Base-by-base conservation (phyloP, 2,888 invertebrate species). In the Malthinus seriepunctatus region DNA sequence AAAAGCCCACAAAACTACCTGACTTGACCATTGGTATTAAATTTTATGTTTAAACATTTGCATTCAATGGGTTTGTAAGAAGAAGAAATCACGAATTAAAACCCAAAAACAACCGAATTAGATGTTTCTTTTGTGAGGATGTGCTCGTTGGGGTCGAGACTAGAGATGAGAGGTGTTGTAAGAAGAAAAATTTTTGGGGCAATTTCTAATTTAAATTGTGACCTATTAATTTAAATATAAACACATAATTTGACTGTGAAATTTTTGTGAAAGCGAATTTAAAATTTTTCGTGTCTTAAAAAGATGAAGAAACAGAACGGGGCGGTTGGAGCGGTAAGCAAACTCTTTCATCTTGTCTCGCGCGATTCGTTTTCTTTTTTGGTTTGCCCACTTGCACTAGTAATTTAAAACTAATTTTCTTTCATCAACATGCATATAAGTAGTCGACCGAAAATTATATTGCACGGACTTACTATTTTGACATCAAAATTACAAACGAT, bases 301-400 rank as follows among this genome's bases (percentile, higher is more conserved):
- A 42, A 39, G 15, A n/a, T n/a, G n/a, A 15, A 15, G 15, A 15
- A 51, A 45, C 46, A 51, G 56, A 64, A 63, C 58, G 51, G 44
- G 61, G 55, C 60, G 67, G 63, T 62, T 23, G 23, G 23, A 64
- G 65, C 65, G 60, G 60, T 55, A 37, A 57, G 39, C 23, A 62
- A 63, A 50, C 62, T 63, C 69, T 69, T 69, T 69, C 69, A 69
- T 69, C 66, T 64, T 62, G 65, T 23, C 56, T 63, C 61, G 59
- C 56, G 57, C 15, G 39, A 42, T n/a, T 42, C 39, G 39, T 58
- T 48, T 54, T 50, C 51, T 57, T 62, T 60, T 62, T 56, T 60
- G 52, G 58, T 47, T 50, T 14, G 56, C 45, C 49, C 42, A 38
- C 51, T 49, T 56, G 49, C 50, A 53, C 60, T 50, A 50, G 60